These are phyloP conservation scores for Pocillopora grandis DNA, from an alignment of 92 coral and sea anemone species.

Conservation along the genomic window DNA sequence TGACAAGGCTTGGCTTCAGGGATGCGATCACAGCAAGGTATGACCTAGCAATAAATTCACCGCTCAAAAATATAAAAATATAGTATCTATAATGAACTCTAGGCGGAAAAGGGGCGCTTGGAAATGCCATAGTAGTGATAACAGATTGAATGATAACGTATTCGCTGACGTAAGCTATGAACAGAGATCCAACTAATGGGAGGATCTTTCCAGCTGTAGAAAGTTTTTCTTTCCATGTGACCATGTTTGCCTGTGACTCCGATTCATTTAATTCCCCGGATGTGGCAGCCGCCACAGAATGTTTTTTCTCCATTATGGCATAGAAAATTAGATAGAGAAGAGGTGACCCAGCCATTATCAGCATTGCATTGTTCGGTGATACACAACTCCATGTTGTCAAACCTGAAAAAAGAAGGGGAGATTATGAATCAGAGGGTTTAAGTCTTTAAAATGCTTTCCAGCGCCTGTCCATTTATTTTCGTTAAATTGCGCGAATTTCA, in stretches of 20 bases:
- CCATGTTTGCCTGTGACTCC: constrained; percentile 22
- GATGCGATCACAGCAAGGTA: constrained; percentile 77
- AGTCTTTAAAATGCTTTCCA: background rate
- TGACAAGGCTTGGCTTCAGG: constrained; percentile 63
- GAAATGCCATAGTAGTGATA: constrained; percentile 92
- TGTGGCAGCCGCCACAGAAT: background rate
- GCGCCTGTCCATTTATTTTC: background rate
- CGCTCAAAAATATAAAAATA: constrained; percentile 81
- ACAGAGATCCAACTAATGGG: constrained; percentile 74
- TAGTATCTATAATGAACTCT: constrained; percentile 87
- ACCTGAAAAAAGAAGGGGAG: constrained; percentile 32
- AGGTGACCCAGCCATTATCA: constrained; percentile 89
- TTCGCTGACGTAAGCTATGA: constrained; percentile 82
- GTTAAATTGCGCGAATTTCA: background rate
- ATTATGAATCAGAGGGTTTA: background rate
- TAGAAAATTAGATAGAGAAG: constrained; percentile 73
- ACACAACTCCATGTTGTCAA: constrained; percentile 86
- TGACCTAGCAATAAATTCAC: constrained; percentile 85
- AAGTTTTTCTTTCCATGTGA: constrained; percentile 78
- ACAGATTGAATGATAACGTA: constrained; percentile 85
- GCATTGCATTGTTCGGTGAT: constrained; percentile 77
- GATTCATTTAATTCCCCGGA: constrained; percentile 3
- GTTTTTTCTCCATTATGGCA: constrained; percentile 83
- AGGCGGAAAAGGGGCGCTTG: constrained; percentile 87
- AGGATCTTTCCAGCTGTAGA: constrained; percentile 58